A percentile compares a stretch with the other conserved stretches of the same genome.
phyloP scores from a whole-genome alignment of 2,113 vertebrate species.

The Callipepla californica region DNA sequence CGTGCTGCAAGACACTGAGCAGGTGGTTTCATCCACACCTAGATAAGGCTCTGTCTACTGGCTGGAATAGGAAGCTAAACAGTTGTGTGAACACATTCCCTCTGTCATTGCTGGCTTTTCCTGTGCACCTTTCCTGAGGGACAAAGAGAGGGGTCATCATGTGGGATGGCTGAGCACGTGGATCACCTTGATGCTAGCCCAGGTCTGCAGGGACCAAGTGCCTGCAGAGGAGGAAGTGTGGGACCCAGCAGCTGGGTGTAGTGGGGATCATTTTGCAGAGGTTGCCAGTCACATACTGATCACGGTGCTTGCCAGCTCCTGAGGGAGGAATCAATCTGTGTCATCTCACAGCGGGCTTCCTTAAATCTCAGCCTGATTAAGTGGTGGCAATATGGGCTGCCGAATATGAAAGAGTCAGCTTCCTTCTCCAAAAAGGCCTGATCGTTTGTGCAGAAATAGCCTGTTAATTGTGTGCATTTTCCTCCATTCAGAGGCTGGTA shows the following conservation, averaged over 20 bases:
- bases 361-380: constrained; percentile 62
- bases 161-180: accelerated
- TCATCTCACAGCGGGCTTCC: constrained; percentile 57
- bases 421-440: not conserved
- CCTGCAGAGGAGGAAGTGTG: not conserved
- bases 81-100: not conserved
- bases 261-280: not conserved
- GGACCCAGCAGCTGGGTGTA: accelerated
- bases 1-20: constrained; percentile 49
- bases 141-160: not conserved
- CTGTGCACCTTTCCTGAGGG: not conserved
- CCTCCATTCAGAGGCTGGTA: not conserved
- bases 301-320: not conserved
- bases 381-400: constrained; percentile 28
- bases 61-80: not conserved
- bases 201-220: not conserved
- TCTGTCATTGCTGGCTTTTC: not conserved
- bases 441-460: constrained; percentile 28
- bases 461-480: not conserved
- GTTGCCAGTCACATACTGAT: constrained; percentile 2
- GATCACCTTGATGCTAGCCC: not conserved
- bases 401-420: not conserved
- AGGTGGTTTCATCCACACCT: constrained; percentile 38
- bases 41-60: not conserved
- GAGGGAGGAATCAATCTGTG: constrained; percentile 53